Conservation (phyloP, 2,113 vertebrate species). For the Cololabis saira region DNA sequence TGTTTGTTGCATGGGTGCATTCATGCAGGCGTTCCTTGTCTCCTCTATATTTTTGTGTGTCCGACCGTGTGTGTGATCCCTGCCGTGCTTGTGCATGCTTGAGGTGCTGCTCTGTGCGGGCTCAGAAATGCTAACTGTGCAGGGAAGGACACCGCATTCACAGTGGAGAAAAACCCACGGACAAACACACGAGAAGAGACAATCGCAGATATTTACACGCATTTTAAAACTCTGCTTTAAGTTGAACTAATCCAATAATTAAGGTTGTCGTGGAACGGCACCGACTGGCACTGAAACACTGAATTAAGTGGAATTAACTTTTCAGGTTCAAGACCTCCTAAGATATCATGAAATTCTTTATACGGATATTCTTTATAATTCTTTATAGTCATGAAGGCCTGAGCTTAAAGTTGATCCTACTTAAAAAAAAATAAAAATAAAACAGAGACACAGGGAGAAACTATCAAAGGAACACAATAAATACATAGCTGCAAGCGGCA, state of each 20-base stretch:
- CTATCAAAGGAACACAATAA: neutral
- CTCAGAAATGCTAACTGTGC: conserved; percentile 33
- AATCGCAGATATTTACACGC: too few species aligned
- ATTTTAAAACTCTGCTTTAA: too few species aligned
- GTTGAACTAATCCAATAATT: neutral
- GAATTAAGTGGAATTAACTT: neutral
- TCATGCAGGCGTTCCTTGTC: conserved; percentile 40
- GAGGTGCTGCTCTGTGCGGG: conserved; percentile 38
- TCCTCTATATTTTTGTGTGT: conserved; percentile 33
- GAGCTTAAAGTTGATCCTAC: conserved; percentile 2
- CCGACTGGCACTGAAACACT: too few species aligned
- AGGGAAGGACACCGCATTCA: conserved; percentile 43
- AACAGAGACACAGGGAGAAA: neutral
- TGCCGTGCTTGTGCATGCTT: conserved; percentile 36
- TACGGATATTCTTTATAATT: too few species aligned
- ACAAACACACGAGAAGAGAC: conserved; percentile 15
- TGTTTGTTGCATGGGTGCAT: conserved; percentile 56
- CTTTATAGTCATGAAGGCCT: conserved; percentile 5
- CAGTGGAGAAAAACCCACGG: conserved; percentile 20
- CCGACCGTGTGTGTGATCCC: conserved; percentile 24
- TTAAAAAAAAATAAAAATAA: neutral
- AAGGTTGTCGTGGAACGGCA: too few species aligned
- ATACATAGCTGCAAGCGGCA: neutral
- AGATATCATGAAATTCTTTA: conserved; percentile 2
- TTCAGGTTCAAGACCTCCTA: conserved; percentile 14